Evolutionary conservation across 1,140 invertebrate genomes (phyloP), one percentile per base, ranked within the genome.

Genomic region (Zaprionus taronus): DNA sequence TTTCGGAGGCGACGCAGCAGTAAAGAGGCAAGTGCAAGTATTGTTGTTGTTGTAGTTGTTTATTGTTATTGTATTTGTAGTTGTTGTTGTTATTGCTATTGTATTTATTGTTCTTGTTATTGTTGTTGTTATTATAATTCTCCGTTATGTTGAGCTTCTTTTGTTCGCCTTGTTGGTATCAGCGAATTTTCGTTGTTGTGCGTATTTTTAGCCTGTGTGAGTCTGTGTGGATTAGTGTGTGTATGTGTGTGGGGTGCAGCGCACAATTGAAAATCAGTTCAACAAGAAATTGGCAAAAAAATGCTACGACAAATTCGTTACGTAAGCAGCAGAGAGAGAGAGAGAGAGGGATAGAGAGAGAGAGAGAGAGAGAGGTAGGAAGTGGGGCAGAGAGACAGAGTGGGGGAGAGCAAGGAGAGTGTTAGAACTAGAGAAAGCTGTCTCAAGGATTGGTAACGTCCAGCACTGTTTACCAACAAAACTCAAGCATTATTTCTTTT

Each of bases 221-320:
- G 7, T 62, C 34, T 44, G 56, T 44, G 6, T 26, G 34, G 24
- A 6, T 38, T 2, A 15, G 24, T 28, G n/a, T 51, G 63, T 62
- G 20, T 62, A 15, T 34, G 57, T 74, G 56, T 44, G 56, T 36
- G 36, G 15, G 55, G 15, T 74, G 72, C 72, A 71, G 47, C 47
- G 63, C 66, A 36, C 66, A 74, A 63, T 70, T 74, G 60, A 58
- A 64, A 75, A 58, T 36, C 51, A 31, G 41, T 69, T 74, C 51
- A 70, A 70, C 51, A 49, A 58, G 44, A 75, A 71, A 64, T 75
- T 71, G 72, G 38, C 72, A 71, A 64, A 75, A 36, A 2, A 47
- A 62, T 44, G 49, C 64, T 36, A 69, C 36, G 12, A 26, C 56
- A 61, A 49, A 56, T 47, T 6, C 36, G 57, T 75, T 64, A 75